Evolutionary conservation across 2,797 vertebrate species (phyloP).

Genomic region (Acanthiza pusilla): DNA sequence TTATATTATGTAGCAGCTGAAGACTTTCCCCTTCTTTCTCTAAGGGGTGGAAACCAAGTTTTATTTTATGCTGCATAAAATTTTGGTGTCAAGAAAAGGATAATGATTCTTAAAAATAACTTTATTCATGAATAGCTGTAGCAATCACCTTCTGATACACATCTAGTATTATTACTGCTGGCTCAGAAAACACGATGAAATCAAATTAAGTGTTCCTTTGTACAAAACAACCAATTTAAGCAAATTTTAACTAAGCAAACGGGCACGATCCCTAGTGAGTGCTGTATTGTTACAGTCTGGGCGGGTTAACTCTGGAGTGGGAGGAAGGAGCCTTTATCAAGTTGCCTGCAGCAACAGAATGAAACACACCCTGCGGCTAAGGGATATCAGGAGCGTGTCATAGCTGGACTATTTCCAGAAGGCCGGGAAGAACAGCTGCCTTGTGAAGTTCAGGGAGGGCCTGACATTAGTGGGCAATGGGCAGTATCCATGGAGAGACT

Average conservation of each 20-base stretch:
- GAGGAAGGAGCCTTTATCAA: not conserved
- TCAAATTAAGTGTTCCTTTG: not conserved
- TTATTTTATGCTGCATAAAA: not conserved
- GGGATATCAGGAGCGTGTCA: not conserved
- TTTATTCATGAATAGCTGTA: not conserved
- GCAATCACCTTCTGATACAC: not conserved
- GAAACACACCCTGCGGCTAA: not conserved
- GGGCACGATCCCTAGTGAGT: not conserved
- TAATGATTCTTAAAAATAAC: not conserved
- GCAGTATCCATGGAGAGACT: not conserved
- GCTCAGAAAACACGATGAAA: not conserved
- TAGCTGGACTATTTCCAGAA: not conserved
- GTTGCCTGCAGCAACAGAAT: conserved; percentile 2
- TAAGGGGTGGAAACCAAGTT: not conserved
- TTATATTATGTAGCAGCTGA: not conserved
- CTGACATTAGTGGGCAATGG: not conserved
- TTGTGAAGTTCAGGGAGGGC: not conserved
- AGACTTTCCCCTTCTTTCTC: not conserved
- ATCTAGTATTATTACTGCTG: not conserved
- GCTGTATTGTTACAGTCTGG: not conserved
- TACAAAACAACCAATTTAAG: not conserved
- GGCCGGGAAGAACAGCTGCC: not conserved
- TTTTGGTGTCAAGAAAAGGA: not conserved
- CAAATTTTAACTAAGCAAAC: not conserved
- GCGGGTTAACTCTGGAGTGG: not conserved